Evolutionary conservation across 2,888 invertebrate genomes (phyloP), one percentile per base, ranked within the genome.

Genomic region (Tachina grossa): DNA sequence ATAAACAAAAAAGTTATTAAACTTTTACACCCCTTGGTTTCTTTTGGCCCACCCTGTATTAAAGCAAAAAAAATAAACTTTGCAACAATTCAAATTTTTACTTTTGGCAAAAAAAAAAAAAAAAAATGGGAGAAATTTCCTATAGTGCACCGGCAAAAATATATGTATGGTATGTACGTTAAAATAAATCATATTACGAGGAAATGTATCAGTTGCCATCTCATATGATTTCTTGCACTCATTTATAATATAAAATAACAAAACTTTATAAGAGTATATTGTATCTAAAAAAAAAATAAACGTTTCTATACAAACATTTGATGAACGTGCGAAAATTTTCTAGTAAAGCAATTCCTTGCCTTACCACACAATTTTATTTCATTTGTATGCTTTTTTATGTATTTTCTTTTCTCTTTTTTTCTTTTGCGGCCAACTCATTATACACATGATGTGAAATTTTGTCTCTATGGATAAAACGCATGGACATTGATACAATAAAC

Each of bases 271-370:
- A 51, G 19, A 66, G 47, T 59, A 49, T n/a, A 78, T 61, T 78
- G 41, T 71, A 43, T 51, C 22, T 51, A 11, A 16, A 57, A 72
- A 72, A 31, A 65, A 31, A 31, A 31, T 0, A 31, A 31, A 31
- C 6, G 31, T 31, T 31, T 61, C 61, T 43, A 45, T 81, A 45
- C 43, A 1, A 51, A 43, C 49, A 57, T 77, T 59, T 77, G 59
- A 66, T 47, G 57, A 57, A 59, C 75, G 80, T 82, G 77, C 57
- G 55, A 79, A 69, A 71, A 75, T 85, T 63, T 78, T 3, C 41
- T 41, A 5, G 31, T 57, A 74, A 78, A 22, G 59, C 72, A 82
- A 75, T 78, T 68, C 31, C 49, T 61, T 65, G 31, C 41, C 71
- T 82, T 75, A 41, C 41, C 9, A 55, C 63, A 61, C 13, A 53